Conservation (phyloP, 1,140 invertebrate species). For the Vanessa atalanta region DNA sequence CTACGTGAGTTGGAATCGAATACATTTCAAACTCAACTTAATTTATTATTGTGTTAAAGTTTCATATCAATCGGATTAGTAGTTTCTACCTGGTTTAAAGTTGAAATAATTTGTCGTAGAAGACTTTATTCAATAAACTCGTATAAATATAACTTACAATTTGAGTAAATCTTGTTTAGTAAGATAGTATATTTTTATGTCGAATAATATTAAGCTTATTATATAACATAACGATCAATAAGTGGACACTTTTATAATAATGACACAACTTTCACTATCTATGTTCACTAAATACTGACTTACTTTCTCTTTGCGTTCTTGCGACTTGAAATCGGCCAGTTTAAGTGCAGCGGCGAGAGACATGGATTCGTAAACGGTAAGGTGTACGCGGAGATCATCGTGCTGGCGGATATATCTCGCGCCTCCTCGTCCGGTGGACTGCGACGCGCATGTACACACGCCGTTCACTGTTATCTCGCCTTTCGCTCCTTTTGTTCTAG, state of each 20-base stretch:
- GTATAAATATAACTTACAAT: too few species aligned
- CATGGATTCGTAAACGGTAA: slow-evolving; percentile 93
- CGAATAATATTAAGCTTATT: neutral
- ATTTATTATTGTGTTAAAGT: too few species aligned
- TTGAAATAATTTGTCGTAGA: too few species aligned
- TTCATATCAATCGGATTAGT: too few species aligned
- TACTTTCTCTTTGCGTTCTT: slow-evolving; percentile 84
- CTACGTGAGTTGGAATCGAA: too few species aligned
- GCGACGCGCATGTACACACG: slow-evolving; percentile 61
- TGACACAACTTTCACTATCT: slow-evolving; percentile 39
- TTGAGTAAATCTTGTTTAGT: too few species aligned
- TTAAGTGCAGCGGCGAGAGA: slow-evolving; percentile 91
- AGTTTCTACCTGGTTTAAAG: too few species aligned
- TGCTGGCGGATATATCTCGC: slow-evolving; percentile 93
- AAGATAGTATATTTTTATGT: neutral
- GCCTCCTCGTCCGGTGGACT: slow-evolving; percentile 63
- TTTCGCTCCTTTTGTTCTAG: slow-evolving; percentile 80
- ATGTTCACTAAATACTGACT: slow-evolving; percentile 30
- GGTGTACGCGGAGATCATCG: slow-evolving; percentile 89
- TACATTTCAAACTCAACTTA: too few species aligned
- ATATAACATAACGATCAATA: neutral
- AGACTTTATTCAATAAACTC: too few species aligned
- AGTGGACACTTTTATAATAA: neutral
- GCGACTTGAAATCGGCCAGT: slow-evolving; percentile 82
- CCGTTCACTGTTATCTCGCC: slow-evolving; percentile 80